Percentiles rank a stretch among this genome's conserved stretches.
phyloP scores from a whole-genome alignment of 2,113 vertebrate genomes.

The Chroicocephalus ridibundus region DNA sequence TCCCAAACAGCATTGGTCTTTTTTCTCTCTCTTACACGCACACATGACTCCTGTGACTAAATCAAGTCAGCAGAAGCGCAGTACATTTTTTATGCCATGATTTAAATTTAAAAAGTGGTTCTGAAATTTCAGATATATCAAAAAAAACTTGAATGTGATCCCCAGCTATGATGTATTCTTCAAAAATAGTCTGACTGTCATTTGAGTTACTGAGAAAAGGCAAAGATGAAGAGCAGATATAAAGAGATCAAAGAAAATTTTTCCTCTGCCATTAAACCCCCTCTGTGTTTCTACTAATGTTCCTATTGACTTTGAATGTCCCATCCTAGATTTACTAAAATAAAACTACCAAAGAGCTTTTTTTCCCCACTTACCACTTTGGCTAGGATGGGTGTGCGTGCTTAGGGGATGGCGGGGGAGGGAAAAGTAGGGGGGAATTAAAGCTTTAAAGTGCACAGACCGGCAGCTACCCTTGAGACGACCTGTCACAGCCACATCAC shows the following conservation, averaged over 20 bases:
- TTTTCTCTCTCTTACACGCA: background rate
- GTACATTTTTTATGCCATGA: background rate
- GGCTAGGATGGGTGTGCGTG: background rate
- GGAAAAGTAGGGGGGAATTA: background rate
- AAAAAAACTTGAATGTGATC: background rate
- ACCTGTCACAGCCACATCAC: slow-evolving; percentile 45
- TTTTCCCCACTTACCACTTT: background rate
- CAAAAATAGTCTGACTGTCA: background rate
- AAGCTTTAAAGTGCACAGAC: slow-evolving; percentile 20
- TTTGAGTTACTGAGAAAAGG: background rate
- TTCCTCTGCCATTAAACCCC: background rate
- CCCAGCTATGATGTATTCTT: background rate
- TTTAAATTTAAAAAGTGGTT: background rate
- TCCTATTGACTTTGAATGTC: background rate
- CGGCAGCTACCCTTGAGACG: background rate
- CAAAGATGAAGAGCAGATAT: background rate
- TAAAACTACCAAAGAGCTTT: background rate
- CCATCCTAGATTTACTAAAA: background rate
- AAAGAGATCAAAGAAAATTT: background rate
- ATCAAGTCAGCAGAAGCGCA: background rate
- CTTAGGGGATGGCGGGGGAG: background rate
- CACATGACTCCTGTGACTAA: background rate
- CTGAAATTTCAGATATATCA: background rate
- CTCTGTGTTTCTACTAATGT: background rate
- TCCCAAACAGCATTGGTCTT: background rate